These are phyloP conservation scores for Siphamia tubifer DNA, from an alignment of 2,113 vertebrate genomes.

Conservation along the genomic window DNA sequence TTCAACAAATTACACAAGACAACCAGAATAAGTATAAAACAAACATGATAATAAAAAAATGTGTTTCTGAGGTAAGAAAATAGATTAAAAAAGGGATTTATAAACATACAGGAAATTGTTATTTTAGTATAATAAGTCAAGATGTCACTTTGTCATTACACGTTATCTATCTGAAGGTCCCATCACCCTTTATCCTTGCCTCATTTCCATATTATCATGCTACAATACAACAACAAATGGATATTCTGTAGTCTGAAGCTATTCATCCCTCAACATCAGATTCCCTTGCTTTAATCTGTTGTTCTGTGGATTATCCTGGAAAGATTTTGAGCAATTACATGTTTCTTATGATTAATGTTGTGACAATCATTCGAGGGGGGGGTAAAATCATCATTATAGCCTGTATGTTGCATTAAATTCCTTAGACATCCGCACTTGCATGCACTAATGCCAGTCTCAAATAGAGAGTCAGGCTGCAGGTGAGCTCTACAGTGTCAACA, in stretches of 20 bases:
- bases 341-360: slow-evolving; percentile 51
- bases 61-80: background rate
- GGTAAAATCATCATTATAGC: background rate
- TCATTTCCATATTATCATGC: slow-evolving; percentile 42
- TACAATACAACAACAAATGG: slow-evolving; percentile 44
- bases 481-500: slow-evolving; percentile 46
- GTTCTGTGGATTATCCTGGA: slow-evolving; percentile 66
- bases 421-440: background rate
- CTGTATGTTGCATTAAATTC: slow-evolving; percentile 17
- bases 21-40: background rate
- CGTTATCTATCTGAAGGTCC: slow-evolving; percentile 20
- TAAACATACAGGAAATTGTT: background rate
- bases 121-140: slow-evolving; percentile 21
- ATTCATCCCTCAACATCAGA: slow-evolving; percentile 49
- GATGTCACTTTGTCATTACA: slow-evolving; percentile 34
- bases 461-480: slow-evolving; percentile 29
- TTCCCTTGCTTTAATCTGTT: slow-evolving; percentile 67
- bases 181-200: slow-evolving; percentile 33
- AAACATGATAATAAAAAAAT: background rate
- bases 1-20: slow-evolving; percentile 25
- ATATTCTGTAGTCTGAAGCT: slow-evolving; percentile 31
- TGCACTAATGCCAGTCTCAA: background rate
- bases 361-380: slow-evolving; percentile 9
- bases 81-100: background rate
- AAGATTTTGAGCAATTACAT: slow-evolving; percentile 60